Evolutionary conservation across 1,140 invertebrate species (phyloP), one percentile per base, ranked within the genome.

Genomic region (Rhizoglyphus robini): DNA sequence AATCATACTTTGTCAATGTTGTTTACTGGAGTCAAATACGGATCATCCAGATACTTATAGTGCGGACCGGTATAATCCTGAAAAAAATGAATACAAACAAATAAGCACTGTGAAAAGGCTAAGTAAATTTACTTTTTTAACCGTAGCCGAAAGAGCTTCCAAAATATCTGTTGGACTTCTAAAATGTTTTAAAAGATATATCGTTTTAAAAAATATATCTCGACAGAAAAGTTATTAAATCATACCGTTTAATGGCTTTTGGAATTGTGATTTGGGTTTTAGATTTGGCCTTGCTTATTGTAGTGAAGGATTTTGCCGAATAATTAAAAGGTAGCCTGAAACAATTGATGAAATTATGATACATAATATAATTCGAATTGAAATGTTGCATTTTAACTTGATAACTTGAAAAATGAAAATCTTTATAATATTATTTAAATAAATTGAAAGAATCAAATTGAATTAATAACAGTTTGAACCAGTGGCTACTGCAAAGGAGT

Each of bases 21-120:
- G n/a, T 86, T 88, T 51, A 78, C 74, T n/a, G 90, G 90, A 69
- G 86, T 86, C 2, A 94, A 77, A 74, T 80, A 92, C 4, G 90
- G 90, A 78, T 95, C 91, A 81, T 95, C 90, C 71, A 88, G 84
- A 74, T 83, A 94, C 74, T 87, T 88, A 73, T 88, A 93, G 75
- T 88, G 84, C 25, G 87, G 77, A n/a, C 86, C 87, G 20, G 85
- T 88, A 32, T 81, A 79, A 77, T 93, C 89, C 30, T 81, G 75
- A 32, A 32, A 48, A 41, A 31, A 46, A 69, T 29, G 51, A 18
- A 11, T 32, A 30, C 36, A 27, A 30, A 34, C 15, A 46, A 57
- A 60, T 65, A 4, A 30, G 59, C n/a, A n/a, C n/a, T n/a, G n/a
- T n/a, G n/a, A n/a, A n/a, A n/a, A n/a, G n/a, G n/a, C n/a, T n/a